Base-by-base conservation (phyloP, 1,140 invertebrate genomes). In the Drosophila bocki region DNA sequence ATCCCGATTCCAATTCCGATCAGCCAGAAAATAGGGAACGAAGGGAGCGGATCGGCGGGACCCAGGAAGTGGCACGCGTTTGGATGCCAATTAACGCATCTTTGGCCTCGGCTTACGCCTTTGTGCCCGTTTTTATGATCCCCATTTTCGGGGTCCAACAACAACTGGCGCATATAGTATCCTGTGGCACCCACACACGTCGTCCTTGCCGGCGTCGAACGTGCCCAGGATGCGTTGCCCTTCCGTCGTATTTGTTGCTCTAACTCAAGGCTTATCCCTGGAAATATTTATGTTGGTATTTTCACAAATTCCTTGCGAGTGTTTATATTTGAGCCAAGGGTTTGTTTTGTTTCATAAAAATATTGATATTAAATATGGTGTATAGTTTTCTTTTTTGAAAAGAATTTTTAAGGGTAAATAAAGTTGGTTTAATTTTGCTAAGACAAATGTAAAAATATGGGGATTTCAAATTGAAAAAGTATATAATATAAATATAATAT, bases 61-160 rank as follows among this genome's bases (percentile, higher is more conserved):
- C 19, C 65, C 78, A 86, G 75, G 82, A 86, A 86, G 75, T 86
- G 82, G 82, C 82, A 82, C 82, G 80, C 83, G 84, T 67, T 77
- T 88, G 57, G 82, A 74, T 77, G 72, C 79, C 84, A 87, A 88
- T 87, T 87, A 87, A 69, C 79, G 79, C 83, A 65, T 59, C 75
- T 37, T 77, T 74, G 70, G 82, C 76, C 64, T 78, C 80, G 68
- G 84, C 80, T 87, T 88, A 87, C 76, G 79, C 57, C 80, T 88
- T 87, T 85, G 67, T 82, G 29, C 19, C 47, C 37, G 42, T 35
- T 58, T 68, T 77, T 70, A 78, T 74, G 60, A 74, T 82, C 76
- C 71, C 72, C 61, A 64, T 67, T 59, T 53, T 35, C 26, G 19
- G 57, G 64, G 47, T 59, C 51, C 61, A 65, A 44, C 84, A 65